Percentiles rank a stretch among this genome's conserved stretches.
Conservation (phyloP, 2,113 vertebrate species). For the Conger conger region DNA sequence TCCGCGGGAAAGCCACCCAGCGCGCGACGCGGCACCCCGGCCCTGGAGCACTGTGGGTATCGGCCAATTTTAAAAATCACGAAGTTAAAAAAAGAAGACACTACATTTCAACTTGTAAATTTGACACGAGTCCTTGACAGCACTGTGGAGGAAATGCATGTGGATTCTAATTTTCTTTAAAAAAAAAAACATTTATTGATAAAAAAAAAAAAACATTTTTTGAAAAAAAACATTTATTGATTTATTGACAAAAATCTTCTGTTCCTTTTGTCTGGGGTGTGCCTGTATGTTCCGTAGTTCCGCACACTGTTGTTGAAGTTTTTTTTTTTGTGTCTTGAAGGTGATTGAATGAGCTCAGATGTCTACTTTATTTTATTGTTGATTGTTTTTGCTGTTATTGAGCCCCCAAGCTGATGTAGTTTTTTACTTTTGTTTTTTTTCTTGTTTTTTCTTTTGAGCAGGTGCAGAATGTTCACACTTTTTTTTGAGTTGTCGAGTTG, state of each 20-base stretch:
- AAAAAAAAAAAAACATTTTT: too few species aligned
- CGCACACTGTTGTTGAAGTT: slow-evolving; percentile 74
- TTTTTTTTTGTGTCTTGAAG: slow-evolving; percentile 41
- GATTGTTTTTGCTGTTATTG: slow-evolving; percentile 61
- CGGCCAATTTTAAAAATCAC: slow-evolving; percentile 39
- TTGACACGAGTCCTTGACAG: slow-evolving; percentile 64
- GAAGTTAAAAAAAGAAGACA: slow-evolving; percentile 30
- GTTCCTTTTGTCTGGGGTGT: slow-evolving; percentile 72
- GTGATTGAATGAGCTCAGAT: slow-evolving; percentile 35
- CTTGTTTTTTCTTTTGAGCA: slow-evolving; percentile 56
- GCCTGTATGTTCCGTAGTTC: slow-evolving; percentile 72
- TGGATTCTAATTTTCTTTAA: slow-evolving; percentile 69
- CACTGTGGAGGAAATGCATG: slow-evolving; percentile 76
- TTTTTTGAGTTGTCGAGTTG: slow-evolving; percentile 42
- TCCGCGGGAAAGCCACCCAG: slow-evolving; percentile 28
- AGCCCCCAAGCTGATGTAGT: slow-evolving; percentile 42
- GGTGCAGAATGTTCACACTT: slow-evolving; percentile 52
- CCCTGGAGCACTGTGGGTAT: slow-evolving; percentile 46
- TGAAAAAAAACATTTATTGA: too few species aligned
- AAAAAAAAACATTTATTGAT: too few species aligned
- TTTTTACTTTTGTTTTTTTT: too few species aligned
- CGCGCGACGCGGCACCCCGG: slow-evolving; percentile 55
- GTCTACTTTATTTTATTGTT: slow-evolving; percentile 38
- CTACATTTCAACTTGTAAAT: slow-evolving; percentile 58
- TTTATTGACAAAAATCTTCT: slow-evolving; percentile 46